phyloP scores from a whole-genome alignment of 2,797 vertebrate species.

The Pristis pectinata region DNA sequence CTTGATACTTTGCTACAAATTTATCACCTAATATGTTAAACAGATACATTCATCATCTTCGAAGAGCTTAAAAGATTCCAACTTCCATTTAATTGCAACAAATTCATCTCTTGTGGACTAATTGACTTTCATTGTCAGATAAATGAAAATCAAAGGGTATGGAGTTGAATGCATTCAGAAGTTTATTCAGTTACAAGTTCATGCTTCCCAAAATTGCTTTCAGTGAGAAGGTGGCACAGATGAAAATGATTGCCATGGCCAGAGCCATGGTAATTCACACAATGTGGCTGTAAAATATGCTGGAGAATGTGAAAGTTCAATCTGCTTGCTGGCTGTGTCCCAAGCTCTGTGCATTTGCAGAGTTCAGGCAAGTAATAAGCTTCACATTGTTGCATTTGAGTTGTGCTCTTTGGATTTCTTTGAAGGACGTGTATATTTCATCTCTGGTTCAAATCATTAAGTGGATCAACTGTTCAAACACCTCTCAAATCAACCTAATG shows the following conservation, averaged over 20 bases:
- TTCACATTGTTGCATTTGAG: constrained; percentile 16
- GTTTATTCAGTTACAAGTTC: neutral
- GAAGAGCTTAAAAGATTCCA: neutral
- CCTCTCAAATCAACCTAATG: constrained; percentile 2
- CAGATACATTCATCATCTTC: neutral
- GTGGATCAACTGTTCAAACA: neutral
- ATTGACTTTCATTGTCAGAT: constrained; percentile 21
- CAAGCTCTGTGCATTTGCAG: neutral
- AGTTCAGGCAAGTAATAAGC: neutral
- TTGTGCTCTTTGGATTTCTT: constrained; percentile 24
- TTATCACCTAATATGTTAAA: neutral
- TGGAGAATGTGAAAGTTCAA: constrained; percentile 21
- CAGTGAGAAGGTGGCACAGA: neutral
- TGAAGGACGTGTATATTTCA: neutral
- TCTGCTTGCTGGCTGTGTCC: neutral
- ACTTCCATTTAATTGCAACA: neutral
- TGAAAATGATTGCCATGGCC: neutral
- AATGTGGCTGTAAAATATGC: neutral
- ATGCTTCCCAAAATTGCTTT: neutral
- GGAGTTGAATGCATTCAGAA: neutral
- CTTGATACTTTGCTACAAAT: neutral
- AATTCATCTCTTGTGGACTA: neutral
- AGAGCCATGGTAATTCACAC: neutral
- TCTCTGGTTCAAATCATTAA: constrained; percentile 7
- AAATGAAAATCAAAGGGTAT: neutral